A percentile compares a stretch with the other conserved stretches of the same genome.
Conservation (phyloP, 2,797 vertebrate genomes). For the Chelmon rostratus region DNA sequence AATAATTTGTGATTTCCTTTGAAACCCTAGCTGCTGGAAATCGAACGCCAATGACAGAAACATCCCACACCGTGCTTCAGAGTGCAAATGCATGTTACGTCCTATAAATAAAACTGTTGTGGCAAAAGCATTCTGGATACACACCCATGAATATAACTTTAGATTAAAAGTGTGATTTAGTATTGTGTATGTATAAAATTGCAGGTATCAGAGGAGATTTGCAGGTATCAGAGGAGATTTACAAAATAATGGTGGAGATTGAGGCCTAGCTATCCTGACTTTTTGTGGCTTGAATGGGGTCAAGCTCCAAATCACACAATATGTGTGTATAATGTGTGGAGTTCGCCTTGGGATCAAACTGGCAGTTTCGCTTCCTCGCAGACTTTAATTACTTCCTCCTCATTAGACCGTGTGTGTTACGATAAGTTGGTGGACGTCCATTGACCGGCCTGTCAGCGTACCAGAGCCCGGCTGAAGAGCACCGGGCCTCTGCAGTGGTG, state of each 20-base stretch:
- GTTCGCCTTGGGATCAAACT: slow-evolving; percentile 1
- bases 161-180: neutral
- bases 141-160: neutral
- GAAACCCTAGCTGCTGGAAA: neutral
- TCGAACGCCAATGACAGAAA: neutral
- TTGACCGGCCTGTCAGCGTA: slow-evolving; percentile 75
- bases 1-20: neutral
- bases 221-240: neutral
- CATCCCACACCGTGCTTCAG: neutral
- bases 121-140: too few relatives aligned
- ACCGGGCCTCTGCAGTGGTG: slow-evolving; percentile 93
- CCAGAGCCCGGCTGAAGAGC: slow-evolving; percentile 98
- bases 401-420: slow-evolving; percentile 16
- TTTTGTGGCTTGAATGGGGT: neutral
- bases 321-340: neutral
- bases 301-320: too few relatives aligned
- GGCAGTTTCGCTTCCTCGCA: neutral
- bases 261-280: neutral
- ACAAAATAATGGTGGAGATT: neutral
- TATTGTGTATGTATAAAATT: neutral
- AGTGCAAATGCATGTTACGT: neutral
- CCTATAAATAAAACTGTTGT: too few relatives aligned
- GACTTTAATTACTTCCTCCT: slow-evolving; percentile 12
- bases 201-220: neutral
- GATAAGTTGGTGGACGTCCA: slow-evolving; percentile 28